phyloP scores from a whole-genome alignment of 2,888 invertebrate genomes.

The Anaspis maculata region DNA sequence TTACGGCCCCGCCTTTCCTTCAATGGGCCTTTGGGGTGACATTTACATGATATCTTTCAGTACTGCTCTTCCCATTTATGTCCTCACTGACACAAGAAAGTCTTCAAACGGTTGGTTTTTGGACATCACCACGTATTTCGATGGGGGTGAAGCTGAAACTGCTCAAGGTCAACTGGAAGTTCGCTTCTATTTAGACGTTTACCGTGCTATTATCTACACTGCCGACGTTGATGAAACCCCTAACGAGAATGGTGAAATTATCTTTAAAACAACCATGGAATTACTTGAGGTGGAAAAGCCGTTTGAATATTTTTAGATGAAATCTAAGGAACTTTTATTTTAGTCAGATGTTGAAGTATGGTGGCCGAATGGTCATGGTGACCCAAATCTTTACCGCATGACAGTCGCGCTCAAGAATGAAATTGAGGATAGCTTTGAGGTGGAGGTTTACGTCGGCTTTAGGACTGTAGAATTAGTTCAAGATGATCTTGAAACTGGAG shows the following conservation, averaged over 20 bases:
- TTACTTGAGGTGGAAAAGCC: slow-evolving; percentile 29
- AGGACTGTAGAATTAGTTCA: slow-evolving; percentile 78
- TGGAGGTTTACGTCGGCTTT: slow-evolving; percentile 73
- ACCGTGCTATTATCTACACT: neutral
- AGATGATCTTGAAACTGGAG: slow-evolving; percentile 49
- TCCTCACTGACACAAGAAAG: slow-evolving; percentile 40
- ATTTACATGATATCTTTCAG: slow-evolving; percentile 41
- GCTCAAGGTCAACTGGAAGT: neutral
- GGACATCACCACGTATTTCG: slow-evolving; percentile 1
- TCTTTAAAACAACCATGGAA: slow-evolving; percentile 13
- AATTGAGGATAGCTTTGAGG: slow-evolving; percentile 39
- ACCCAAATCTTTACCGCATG: slow-evolving; percentile 67
- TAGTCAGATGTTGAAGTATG: slow-evolving; percentile 52
- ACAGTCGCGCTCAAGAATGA: slow-evolving; percentile 45
- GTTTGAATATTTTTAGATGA: slow-evolving; percentile 1
- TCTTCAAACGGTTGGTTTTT: slow-evolving; percentile 1
- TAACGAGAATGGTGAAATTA: slow-evolving; percentile 17
- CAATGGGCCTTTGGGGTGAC: slow-evolving; percentile 78
- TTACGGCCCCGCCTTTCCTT: slow-evolving; percentile 94
- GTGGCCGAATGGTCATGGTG: slow-evolving; percentile 95
- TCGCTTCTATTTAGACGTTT: neutral
- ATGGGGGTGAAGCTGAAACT: neutral
- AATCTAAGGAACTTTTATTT: neutral
- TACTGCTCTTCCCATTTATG: slow-evolving; percentile 53
- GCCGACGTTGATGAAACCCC: neutral